Conservation (phyloP, 2,797 vertebrate species). For the Esox masquinongy region DNA sequence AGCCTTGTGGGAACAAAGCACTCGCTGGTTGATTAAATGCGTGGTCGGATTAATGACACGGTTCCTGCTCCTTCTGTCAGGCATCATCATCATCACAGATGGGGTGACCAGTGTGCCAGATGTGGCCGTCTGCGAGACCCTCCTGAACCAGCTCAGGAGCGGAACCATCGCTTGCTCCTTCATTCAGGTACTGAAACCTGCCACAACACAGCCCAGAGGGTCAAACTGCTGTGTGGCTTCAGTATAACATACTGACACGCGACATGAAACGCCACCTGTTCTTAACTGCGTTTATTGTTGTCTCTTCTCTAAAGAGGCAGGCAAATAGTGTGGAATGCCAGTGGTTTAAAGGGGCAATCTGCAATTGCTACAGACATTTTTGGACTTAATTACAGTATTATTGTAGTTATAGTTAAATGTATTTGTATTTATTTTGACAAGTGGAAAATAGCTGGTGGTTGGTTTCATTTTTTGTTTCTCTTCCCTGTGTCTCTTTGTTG, state of each 20-base stretch:
- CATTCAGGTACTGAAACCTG: conserved; percentile 82
- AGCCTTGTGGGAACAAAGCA: no score
- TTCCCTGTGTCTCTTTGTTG: background rate
- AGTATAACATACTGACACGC: background rate
- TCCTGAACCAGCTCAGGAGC: conserved; percentile 94
- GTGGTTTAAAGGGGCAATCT: no score
- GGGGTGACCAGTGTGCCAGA: conserved; percentile 97
- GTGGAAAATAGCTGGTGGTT: background rate
- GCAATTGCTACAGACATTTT: no score
- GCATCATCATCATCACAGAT: conserved; percentile 97
- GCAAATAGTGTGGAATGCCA: background rate
- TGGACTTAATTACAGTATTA: background rate
- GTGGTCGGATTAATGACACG: no score
- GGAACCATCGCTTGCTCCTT: conserved; percentile 96
- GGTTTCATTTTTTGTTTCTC: background rate
- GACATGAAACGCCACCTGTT: background rate
- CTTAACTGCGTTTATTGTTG: background rate
- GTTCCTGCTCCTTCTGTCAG: conserved; percentile 61
- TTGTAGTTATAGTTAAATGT: background rate
- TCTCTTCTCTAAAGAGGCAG: no score
- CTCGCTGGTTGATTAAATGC: no score
- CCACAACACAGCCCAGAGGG: background rate
- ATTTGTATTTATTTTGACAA: background rate
- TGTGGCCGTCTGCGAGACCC: conserved; percentile 91
- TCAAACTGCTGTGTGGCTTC: background rate